Percentiles rank a stretch among this genome's conserved stretches.
Conservation (phyloP, 2,113 vertebrate genomes). For the Nycticryphes semicollaris region DNA sequence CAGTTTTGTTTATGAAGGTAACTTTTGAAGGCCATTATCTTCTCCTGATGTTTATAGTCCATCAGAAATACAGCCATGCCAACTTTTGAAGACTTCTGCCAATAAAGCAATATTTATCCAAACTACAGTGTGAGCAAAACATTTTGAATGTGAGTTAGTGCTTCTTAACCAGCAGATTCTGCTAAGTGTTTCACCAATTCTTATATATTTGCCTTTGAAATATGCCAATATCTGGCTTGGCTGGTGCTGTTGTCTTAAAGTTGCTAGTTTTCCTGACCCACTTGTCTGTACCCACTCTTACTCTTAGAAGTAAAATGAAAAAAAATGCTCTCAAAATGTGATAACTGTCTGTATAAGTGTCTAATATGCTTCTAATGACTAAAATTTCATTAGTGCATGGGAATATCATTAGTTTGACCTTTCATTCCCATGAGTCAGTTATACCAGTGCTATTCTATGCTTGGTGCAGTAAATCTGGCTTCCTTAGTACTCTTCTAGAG, state of each 20-base stretch:
- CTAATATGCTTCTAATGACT: not conserved
- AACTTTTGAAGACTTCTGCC: not conserved
- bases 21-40: not conserved
- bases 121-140: not conserved
- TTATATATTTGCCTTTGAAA: not conserved
- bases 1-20: not conserved
- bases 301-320: not conserved
- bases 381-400: not conserved
- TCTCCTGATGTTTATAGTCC: not conserved
- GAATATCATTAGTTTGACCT: not conserved
- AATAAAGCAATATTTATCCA: not conserved
- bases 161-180: not conserved
- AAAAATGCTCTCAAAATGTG: not conserved
- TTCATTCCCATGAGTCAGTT: not conserved
- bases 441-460: not conserved
- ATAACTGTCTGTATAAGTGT: not conserved
- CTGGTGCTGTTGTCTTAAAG: not conserved
- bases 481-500: not conserved
- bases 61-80: not conserved
- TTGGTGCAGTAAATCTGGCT: not conserved
- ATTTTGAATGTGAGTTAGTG: not conserved
- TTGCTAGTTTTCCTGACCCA: not conserved
- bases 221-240: not conserved
- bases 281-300: constrained; percentile 2
- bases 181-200: not conserved